Conservation (phyloP, 2,797 vertebrate genomes). For the Zenarchopterus dispar region DNA sequence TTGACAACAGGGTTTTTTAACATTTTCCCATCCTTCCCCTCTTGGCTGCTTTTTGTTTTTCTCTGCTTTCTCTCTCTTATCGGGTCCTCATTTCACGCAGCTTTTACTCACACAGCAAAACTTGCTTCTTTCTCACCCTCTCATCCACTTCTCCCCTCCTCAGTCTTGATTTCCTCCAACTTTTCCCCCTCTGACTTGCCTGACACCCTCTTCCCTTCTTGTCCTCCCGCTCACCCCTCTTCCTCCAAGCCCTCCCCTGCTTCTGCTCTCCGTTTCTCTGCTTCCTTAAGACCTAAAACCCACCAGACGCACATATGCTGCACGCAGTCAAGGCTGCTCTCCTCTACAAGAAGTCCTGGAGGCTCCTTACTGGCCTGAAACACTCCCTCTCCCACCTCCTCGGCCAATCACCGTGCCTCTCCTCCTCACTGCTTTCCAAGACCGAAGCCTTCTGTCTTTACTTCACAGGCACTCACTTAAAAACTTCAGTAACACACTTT, state of each 20-base stretch:
- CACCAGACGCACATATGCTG: conserved; percentile 12
- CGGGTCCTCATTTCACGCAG: conserved; percentile 35
- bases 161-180: conserved; percentile 16
- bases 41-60: conserved; percentile 42
- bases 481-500: conserved; percentile 5
- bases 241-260: conserved; percentile 30
- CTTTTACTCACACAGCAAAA: conserved; percentile 14
- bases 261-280: conserved; percentile 40
- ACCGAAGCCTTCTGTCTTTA: conserved; percentile 22
- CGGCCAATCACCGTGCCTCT: conserved; percentile 57
- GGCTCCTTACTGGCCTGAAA: conserved; percentile 48
- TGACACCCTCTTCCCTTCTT: conserved; percentile 42
- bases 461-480: conserved; percentile 11
- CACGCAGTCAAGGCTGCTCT: conserved; percentile 49
- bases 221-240: conserved; percentile 58
- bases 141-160: conserved; percentile 19
- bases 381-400: conserved; percentile 53
- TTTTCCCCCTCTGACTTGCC: conserved; percentile 31
- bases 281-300: conserved; percentile 50
- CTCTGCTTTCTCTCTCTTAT: conserved; percentile 42
- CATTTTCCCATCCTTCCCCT: conserved; percentile 44
- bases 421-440: conserved; percentile 26
- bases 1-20: background rate
- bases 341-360: conserved; percentile 51
- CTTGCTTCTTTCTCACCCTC: conserved; percentile 32